Conservation (phyloP, 2,888 invertebrate species). For the Drosophila anceps region DNA sequence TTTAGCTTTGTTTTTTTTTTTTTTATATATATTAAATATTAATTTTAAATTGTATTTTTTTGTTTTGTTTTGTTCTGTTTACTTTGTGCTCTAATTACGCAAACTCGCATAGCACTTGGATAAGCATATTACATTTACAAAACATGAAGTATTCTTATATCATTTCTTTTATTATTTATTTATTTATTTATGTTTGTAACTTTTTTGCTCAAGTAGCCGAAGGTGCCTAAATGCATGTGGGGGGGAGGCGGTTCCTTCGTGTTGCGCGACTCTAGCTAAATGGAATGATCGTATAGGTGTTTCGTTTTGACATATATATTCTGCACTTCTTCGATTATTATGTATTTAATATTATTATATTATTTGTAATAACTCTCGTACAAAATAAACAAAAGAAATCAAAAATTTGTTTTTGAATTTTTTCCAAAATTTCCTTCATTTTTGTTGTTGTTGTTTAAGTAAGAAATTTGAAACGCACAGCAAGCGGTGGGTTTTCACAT, state of each 20-base stretch:
- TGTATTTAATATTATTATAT: conserved; percentile 9
- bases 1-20: conserved; percentile 38
- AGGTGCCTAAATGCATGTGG: conserved; percentile 73
- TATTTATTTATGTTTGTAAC: neutral
- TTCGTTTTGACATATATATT: conserved; percentile 44
- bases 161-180: neutral
- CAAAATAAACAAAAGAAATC: conserved; percentile 28
- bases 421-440: neutral
- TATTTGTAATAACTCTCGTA: conserved; percentile 36
- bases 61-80: conserved; percentile 15
- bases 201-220: conserved; percentile 63
- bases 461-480: conserved; percentile 68
- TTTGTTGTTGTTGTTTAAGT: conserved; percentile 34
- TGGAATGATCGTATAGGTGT: conserved; percentile 82
- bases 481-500: conserved; percentile 76
- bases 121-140: conserved; percentile 56
- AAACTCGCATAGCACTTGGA: conserved; percentile 19
- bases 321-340: conserved; percentile 19
- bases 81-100: conserved; percentile 29
- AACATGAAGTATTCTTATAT: conserved; percentile 19
- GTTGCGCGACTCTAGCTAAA: conserved; percentile 67
- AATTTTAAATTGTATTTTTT: conserved; percentile 31
- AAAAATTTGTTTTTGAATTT: neutral
- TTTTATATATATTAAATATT: conserved; percentile 46
- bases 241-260: conserved; percentile 57